Conservation (phyloP, 1,140 invertebrate genomes). For the Drosophila nigrodunni region DNA sequence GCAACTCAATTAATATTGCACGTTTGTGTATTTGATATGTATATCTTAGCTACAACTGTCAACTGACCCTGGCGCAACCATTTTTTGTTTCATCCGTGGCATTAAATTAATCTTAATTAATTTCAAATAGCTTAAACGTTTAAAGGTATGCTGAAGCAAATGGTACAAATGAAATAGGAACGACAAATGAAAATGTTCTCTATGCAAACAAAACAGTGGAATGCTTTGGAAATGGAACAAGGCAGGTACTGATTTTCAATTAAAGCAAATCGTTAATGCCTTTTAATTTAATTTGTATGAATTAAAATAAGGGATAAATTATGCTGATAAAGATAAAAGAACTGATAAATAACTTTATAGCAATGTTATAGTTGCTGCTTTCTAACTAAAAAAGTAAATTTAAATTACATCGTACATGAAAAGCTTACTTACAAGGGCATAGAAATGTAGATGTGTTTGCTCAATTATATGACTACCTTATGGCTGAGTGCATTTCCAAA, state of each 20-base stretch:
- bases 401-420: no score
- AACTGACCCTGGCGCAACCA: not conserved
- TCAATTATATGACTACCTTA: not conserved
- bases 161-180: conserved; percentile 7
- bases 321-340: no score
- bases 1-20: conserved; percentile 30
- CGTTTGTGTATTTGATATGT: not conserved
- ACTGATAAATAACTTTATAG: no score
- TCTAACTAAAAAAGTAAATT: no score
- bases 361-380: no score
- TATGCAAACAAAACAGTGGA: conserved; percentile 4
- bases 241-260: not conserved
- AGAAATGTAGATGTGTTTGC: no score
- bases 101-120: conserved; percentile 21
- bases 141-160: conserved; percentile 1
- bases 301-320: not conserved
- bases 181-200: not conserved
- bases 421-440: no score
- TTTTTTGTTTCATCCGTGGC: not conserved
- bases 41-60: not conserved
- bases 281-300: not conserved
- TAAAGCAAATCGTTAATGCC: not conserved
- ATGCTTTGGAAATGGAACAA: conserved; percentile 15
- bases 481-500: not conserved
- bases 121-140: not conserved